Evolutionary conservation across 2,113 vertebrate genomes (phyloP), one percentile per base, ranked within the genome.

Genomic region (Actinemys pallida): DNA sequence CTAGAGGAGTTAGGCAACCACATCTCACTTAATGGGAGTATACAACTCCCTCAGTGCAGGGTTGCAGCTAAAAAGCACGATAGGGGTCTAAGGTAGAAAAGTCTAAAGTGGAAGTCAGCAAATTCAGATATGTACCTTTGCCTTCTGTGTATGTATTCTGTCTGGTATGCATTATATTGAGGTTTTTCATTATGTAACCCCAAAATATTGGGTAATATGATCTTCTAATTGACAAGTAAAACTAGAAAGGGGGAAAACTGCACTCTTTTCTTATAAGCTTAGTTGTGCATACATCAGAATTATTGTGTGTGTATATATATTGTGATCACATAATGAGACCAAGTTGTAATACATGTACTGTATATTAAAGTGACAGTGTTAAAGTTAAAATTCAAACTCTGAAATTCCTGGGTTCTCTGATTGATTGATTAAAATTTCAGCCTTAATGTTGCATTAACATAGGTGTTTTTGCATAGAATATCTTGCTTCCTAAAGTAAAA

Each of bases 401-500:
- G 80, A 80, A 13, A 89, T 87, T 75, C 39, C 22, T 76, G 72
- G 39, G 24, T 76, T 10, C 19, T 31, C 35, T 35, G 56, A 22
- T 39, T 88, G 56, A 22, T 39, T 88, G 56, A 22, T 39, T 88
- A 42, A 76, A 75, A 45, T 86, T 42, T 12, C 16, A 80, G 62
- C 75, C 8, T 59, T 50, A 79, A 45, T 2, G 4, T 93, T 95
- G 90, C 80, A 31, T 4, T 80, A 27, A 14, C 6, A 65, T n/a
- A n/a, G 1, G 0, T 78, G 54, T 62, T 31, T 54, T 83, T 39
- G 24, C 10, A 2, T 22, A 5, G 20, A 57, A 50, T 0, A 1
- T 27, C 35, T 45, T 69, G 50, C 6, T 92, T 91, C 52, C 17
- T 39, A 72, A 72, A 72, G n/a, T 39, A 39, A 72, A 78, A 47